Evolutionary conservation across 1,140 invertebrate species (phyloP).

Genomic region (Zelostemma sp.): DNA sequence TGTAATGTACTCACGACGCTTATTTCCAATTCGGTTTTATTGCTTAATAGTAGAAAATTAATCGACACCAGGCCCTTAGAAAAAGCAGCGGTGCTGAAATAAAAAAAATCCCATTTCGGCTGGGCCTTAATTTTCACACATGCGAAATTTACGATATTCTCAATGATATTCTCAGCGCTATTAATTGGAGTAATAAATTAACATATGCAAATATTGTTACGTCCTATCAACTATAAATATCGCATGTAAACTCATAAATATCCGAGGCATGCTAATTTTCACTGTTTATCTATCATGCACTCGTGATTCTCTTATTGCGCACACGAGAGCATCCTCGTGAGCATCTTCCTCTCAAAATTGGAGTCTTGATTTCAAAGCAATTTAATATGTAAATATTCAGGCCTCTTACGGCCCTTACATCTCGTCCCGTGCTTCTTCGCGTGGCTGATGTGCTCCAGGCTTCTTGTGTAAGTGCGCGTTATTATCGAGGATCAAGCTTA

Average conservation of each 20-base stretch:
- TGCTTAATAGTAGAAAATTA: neutral
- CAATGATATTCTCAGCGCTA: constrained; percentile 34
- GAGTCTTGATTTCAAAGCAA: constrained; percentile 47
- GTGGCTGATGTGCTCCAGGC: constrained; percentile 5
- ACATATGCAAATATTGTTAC: constrained; percentile 34
- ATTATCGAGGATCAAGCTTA: constrained; percentile 33
- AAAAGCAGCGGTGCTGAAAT: too few relatives aligned
- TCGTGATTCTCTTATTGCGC: constrained; percentile 26
- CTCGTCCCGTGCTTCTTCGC: constrained; percentile 7
- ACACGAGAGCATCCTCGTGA: constrained; percentile 8
- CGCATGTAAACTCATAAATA: constrained; percentile 35
- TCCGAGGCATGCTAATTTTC: constrained; percentile 37
- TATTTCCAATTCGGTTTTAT: neutral
- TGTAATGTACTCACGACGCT: constrained; percentile 16
- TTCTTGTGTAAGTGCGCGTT: constrained; percentile 21
- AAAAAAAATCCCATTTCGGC: too few relatives aligned
- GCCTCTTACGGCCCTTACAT: constrained; percentile 25
- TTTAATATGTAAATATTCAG: constrained; percentile 51
- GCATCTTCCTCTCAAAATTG: constrained; percentile 36
- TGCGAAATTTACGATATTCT: constrained; percentile 12
- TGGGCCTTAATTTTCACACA: too few relatives aligned
- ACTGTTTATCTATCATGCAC: constrained; percentile 39
- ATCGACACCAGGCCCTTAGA: too few relatives aligned
- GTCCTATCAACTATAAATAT: constrained; percentile 26
- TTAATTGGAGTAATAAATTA: constrained; percentile 30